These are phyloP conservation scores for Felis catus DNA, from an alignment of 2,113 vertebrate genomes.

Conservation along the genomic window DNA sequence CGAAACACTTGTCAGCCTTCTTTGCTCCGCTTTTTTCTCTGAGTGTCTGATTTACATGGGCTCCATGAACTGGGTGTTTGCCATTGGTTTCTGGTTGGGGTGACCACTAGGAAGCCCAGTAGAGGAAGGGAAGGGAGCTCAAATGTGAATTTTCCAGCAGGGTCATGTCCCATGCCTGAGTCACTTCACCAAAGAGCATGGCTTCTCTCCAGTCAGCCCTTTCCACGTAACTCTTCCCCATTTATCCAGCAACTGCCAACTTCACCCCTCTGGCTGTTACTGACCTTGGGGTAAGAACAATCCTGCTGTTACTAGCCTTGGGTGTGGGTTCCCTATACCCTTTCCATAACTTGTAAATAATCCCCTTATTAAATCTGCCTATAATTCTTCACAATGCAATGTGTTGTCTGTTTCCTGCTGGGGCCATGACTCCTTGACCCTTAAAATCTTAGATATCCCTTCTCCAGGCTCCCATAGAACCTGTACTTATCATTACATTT, in stretches of 20 bases:
- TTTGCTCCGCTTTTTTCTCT: neutral
- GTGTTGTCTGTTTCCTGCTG: neutral
- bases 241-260: neutral
- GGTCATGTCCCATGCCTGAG: neutral
- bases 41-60: neutral
- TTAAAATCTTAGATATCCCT: neutral
- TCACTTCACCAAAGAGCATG: neutral
- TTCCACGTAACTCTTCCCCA: neutral
- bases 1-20: neutral
- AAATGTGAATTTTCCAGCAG: neutral
- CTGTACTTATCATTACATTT: neutral
- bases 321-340: accelerated
- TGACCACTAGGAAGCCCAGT: neutral
- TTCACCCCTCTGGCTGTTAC: neutral
- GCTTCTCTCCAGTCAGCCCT: neutral
- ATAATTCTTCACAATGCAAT: neutral
- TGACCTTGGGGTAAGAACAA: neutral
- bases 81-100: neutral
- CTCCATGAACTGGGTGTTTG: neutral
- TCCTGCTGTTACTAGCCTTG: neutral
- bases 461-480: neutral
- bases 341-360: neutral
- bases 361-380: neutral
- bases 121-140: neutral
- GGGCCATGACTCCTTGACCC: neutral